Base-by-base conservation (phyloP, 2,797 vertebrate genomes). In the Pterois miles region DNA sequence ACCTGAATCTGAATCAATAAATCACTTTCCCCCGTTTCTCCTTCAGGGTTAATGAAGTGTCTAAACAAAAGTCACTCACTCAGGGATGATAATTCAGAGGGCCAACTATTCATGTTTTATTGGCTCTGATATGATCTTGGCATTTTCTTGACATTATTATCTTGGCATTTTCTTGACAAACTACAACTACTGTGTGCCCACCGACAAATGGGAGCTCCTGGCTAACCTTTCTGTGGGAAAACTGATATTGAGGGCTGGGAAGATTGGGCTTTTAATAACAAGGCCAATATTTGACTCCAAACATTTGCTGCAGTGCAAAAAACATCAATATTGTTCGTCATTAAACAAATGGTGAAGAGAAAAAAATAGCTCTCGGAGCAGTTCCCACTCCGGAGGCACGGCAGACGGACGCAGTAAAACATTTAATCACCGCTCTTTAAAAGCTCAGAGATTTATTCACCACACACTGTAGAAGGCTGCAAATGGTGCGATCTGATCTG, bases 381-480 rank as follows among this genome's bases (percentile, higher is more conserved):
- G 71, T 78, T 71, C 67, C 57, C 60, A 25, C 76, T 86, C 72
- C 38, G 48, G 76, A 86, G 65, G 58, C 71, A 56, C 2, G 29
- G 79, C 83, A 90, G 84, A 86, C 65, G 65, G 84, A 82, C 22
- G 79, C 81, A 81, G 74, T 88, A 90, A 90, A 94, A 88, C 85
- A 80, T 91, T 90, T 91, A 90, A 93, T 86, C 74, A 64, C 82
- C 10, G 27, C 86, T 90, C 83, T 88, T 92, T 89, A 90, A 91
- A 91, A 89, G 77, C 85, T 73, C 75, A 2, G 57, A 88, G 88
- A 91, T 92, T 91, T 92, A 92, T 89, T 87, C 83, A 68, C 77
- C 82, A 78, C 23, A 1, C 67, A 36, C 82, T 40, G 76, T 52
- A 73, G 33, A 86, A 79, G 74, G 80, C 84, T 82, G 80, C 65